Base-by-base conservation (phyloP, 2,797 vertebrate species). In the Melanotaenia trifasciata region DNA sequence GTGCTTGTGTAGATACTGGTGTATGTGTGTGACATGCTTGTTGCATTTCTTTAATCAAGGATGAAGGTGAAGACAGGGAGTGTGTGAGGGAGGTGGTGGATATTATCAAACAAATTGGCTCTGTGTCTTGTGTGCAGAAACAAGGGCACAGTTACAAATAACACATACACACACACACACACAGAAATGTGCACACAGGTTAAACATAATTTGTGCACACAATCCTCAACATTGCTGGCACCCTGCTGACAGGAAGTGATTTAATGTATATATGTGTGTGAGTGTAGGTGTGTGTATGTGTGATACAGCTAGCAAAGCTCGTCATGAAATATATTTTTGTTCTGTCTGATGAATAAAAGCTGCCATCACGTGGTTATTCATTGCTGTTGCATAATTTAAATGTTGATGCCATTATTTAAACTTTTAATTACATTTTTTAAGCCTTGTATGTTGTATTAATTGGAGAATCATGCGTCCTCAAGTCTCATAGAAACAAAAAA, bases 61-160 rank as follows among this genome's bases (percentile, higher is more conserved):
- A 83, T 64, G 74, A 80, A 73, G 80, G 72, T 1, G 56, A 79
- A 64, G 70, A 73, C 64, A 77, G 62, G 74, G 74, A 18, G 32
- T 12, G 77, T 64, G 81, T 57, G 80, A 80, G 64, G 74, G 59
- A 78, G 75, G 85, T 70, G 72, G 33, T 69, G 64, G 72, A 72
- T 72, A 74, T 83, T 88, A 90, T 91, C 82, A 93, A 86, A 89
- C 70, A 87, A 81, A 91, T 87, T 89, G 91, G 75, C 75, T 86
- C 47, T 82, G 66, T 79, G 68, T 81, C 72, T 74, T 61, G 10
- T 0, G 14, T 53, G 38, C 54, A 18, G 58, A 64, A 74, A 64
- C 60, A 24, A 26, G n/a, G 11, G 8, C 58, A 65, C 43, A 57
- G 56, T 64, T 56, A 65, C 20, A 60, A 58, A 69, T 11, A 63